Base-by-base conservation (phyloP, 1,140 invertebrate species). In the Drosophila bocqueti region DNA sequence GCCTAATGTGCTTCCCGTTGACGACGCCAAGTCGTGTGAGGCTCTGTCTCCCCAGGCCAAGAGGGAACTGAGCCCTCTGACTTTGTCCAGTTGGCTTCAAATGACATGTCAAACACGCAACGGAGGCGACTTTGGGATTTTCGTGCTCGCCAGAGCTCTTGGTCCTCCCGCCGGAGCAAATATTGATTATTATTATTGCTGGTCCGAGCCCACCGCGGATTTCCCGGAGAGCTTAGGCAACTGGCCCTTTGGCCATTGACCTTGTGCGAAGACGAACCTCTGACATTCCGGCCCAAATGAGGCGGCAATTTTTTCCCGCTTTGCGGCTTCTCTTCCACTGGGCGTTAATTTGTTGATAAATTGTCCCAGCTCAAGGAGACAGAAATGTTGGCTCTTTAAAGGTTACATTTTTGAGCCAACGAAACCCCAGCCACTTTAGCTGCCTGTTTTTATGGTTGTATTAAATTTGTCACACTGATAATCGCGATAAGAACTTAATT, bases 51-150 rank as follows among this genome's bases (percentile, higher is more conserved):
- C 18, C 38, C 36, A 26, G 21, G 40, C 26, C 50, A 50, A 42
- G 21, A 49, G 34, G 49, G 29, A 52, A 50, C 36, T 24, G 21
- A 57, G 38, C 75, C 57, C 42, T 61, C 64, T 43, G 47, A 74
- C 67, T 78, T 79, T 79, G 79, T 47, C 64, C 78, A 66, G 69
- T 65, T 72, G 75, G 79, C 75, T 54, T 90, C 85, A 65, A 72
- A 78, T 90, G 81, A 89, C 85, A 89, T 79, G 79, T 81, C 85
- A 85, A 89, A 90, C 85, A 85, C 85, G 85, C 85, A 81, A 89
- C 73, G 61, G 47, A 66, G 65, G 43, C 68, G 62, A 67, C 72
- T 73, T 74, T 34, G 62, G 68, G 69, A 73, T 61, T 73, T 79
- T 55, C 43, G 43, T 52, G 31, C 66, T 50, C 16, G 42, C 21